Evolutionary conservation across 1,140 invertebrate genomes (phyloP), one percentile per base, ranked within the genome.

Genomic region (Dryas iulia): DNA sequence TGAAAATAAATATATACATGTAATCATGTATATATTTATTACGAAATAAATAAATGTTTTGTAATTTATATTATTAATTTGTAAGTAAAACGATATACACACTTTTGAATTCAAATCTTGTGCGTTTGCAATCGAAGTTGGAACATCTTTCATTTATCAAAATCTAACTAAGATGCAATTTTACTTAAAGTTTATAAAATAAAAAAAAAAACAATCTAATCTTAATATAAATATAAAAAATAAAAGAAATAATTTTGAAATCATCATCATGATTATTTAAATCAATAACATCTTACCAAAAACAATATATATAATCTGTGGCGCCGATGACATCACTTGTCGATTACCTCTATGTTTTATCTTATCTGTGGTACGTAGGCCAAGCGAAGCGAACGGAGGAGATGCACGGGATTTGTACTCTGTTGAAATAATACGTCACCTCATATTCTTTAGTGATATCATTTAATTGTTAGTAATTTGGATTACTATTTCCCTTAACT

Each of bases 351-450:
- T 71, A 61, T 57, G 53, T 33, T 63, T 57, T 68, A 59, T 69
- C 18, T 73, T 76, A 76, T 77, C 76, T 78, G 71, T 80, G 62
- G 71, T 64, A 70, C 71, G 72, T 73, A 78, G 78, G 73, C 84
- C 85, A 89, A 90, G 87, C 87, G 86, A 86, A 89, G 85, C 85
- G 71, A 79, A 66, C 75, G 63, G 70, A 79, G 78, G 83, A 85
- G 77, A 87, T 86, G 84, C 83, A 82, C 80, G 81, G 80, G 76
- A 83, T 87, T 89, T 78, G 84, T 82, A 86, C 84, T 86, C 81
- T 82, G 79, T 84, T 85, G 77, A 86, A 87, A 82, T 86, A 88
- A 87, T 87, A 90, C 88, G 86, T 90, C 88, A 90, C 85, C 86
- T 84, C 78, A 66, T 78, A 83, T 74, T 84, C 76, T 79, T 71